Conservation (phyloP, 2,797 vertebrate species). For the Vultur gryphus region DNA sequence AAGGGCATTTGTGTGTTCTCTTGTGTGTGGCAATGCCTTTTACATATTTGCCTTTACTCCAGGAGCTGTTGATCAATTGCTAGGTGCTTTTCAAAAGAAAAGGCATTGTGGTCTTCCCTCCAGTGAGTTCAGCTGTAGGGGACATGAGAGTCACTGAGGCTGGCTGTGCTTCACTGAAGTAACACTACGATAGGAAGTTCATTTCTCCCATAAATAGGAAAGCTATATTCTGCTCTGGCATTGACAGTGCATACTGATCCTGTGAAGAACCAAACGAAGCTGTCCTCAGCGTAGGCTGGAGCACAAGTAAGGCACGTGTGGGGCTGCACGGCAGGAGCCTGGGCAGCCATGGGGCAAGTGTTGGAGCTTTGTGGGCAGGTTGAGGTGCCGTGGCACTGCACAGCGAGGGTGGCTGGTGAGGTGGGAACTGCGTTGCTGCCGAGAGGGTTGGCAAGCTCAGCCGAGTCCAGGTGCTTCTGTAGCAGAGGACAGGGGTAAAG, state of each 20-base stretch:
- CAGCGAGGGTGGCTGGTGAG: not conserved
- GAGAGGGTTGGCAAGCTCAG: not conserved
- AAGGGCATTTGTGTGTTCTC: not conserved
- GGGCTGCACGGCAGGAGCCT: not conserved
- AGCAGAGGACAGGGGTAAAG: not conserved
- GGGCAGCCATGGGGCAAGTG: not conserved
- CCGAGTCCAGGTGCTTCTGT: accelerated
- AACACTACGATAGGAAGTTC: not conserved
- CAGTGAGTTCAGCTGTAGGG: not conserved
- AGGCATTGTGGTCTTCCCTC: not conserved
- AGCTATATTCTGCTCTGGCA: not conserved
- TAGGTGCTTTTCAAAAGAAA: not conserved
- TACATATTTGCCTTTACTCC: not conserved
- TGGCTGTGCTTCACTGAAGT: not conserved
- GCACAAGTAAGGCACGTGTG: not conserved
- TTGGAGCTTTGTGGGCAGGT: accelerated
- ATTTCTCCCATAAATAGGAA: not conserved
- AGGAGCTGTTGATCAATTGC: not conserved
- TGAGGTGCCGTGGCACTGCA: not conserved
- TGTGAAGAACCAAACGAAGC: not conserved
- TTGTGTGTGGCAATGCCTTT: not conserved
- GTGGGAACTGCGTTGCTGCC: not conserved
- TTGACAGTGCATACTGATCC: not conserved
- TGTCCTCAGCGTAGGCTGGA: not conserved
- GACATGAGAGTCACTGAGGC: not conserved